Base-by-base conservation (phyloP, 2,797 vertebrate genomes). In the Poeciliopsis paucimaculata region DNA sequence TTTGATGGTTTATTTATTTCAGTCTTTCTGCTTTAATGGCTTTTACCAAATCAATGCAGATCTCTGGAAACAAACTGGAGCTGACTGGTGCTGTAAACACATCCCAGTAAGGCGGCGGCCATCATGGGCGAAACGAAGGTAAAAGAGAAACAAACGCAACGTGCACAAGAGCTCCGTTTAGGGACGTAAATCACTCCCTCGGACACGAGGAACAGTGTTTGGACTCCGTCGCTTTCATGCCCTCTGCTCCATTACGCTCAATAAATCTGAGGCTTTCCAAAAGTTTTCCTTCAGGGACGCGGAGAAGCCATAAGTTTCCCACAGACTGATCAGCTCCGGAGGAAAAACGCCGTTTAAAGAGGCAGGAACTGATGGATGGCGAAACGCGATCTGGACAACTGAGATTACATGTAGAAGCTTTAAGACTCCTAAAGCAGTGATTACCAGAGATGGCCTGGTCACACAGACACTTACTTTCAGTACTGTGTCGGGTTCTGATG, bases 401-500 rank as follows among this genome's bases (percentile, higher is more conserved):
- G 23, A 45, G 68, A 28, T 71, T 45, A n/a, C 39, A 15, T 45
- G 41, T 45, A 7, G 12, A 16, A 71, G 13, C n/a, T n/a, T 13
- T 55, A 81, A 46, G 39, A 51, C 53, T 5, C n/a, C 47, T 34
- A 72, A 76, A 75, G 66, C 53, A 55, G 1, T 36, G 45, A 64
- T 66, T 66, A 18, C 49, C 75, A 68, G 47, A 0, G 15, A 55
- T 12, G 55, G 26, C 80, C 57, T 46, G 66, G 81, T n/a, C 51
- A 82, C 72, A 73, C n/a, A 46, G 81, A 82, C 79, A 76, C 47
- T 83, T 87, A 47, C 77, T 77, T 71, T 77, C 71, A 78, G 89
- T 86, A 86, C 86, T 91, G 85, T 73, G 80, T 78, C 75, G 62
- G 73, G 77, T 88, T 86, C 90, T 92, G 86, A 92, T 91, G 87